Percentiles rank a stretch among this genome's conserved stretches.
These are phyloP conservation scores for Rhabditoides inermis DNA, from an alignment of 2,888 invertebrate species.

Conservation along the genomic window DNA sequence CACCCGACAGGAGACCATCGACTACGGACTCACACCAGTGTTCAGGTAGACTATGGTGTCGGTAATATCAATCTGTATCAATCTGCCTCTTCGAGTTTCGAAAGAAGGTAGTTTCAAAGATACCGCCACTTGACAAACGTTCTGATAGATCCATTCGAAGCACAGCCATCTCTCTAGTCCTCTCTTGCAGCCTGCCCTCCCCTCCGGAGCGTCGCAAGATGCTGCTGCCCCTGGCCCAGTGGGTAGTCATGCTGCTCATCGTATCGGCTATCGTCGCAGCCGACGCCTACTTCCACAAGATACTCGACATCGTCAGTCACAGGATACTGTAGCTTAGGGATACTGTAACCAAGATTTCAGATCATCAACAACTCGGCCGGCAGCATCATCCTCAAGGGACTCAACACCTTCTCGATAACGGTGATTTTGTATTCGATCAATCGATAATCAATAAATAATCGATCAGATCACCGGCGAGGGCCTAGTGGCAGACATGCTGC, in stretches of 20 bases:
- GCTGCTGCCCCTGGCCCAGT: constrained; percentile 31
- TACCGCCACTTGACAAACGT: constrained; percentile 7
- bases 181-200: constrained; percentile 24
- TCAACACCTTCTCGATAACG: too few species aligned
- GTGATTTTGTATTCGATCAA: too few species aligned
- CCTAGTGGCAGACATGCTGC: constrained; percentile 25
- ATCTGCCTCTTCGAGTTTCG: constrained; percentile 5
- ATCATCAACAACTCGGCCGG: neutral
- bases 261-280: constrained; percentile 21
- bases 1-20: constrained; percentile 19
- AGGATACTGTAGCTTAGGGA: neutral
- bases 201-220: constrained; percentile 25
- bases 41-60: constrained; percentile 18
- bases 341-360: neutral
- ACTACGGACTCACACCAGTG: constrained; percentile 25
- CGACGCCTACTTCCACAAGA: constrained; percentile 31
- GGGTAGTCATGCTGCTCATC: constrained; percentile 27
- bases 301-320: constrained; percentile 20
- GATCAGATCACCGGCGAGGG: constrained; percentile 29
- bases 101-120: too few species aligned
- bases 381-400: constrained; percentile 2
- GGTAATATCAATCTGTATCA: constrained; percentile 4
- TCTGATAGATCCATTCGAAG: constrained; percentile 11
- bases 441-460: too few species aligned
- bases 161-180: neutral